Evolutionary conservation across 2,113 vertebrate species (phyloP), one percentile per base, ranked within the genome.

Genomic region (Pholis gunnellus): DNA sequence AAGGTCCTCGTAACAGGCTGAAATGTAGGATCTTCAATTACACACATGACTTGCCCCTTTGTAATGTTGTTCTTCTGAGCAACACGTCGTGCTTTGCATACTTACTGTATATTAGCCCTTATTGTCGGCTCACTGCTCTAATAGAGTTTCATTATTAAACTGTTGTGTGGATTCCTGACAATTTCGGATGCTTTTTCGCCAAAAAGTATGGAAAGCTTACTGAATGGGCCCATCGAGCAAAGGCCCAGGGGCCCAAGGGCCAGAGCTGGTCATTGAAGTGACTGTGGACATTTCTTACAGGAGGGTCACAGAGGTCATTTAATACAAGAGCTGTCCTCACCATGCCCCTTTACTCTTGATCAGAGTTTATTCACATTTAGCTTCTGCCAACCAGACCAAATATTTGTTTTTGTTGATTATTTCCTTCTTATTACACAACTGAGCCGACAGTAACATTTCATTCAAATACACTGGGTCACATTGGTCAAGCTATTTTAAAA

Each of bases 11-110:
- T 29, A 78, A 78, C 59, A 42, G 8, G 61, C 78, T 81, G 54
- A 82, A 73, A 67, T 71, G 75, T 44, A 61, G 85, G 75, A 72
- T 83, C 84, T 87, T 88, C 90, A 91, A 81, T 92, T 86, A 88
- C 89, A 92, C 86, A 90, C 89, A 92, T 82, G 84, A 79, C 80
- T 92, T 89, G 65, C 83, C 81, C 75, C 79, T 85, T 85, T 87
- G 88, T 81, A 61, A 27, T 18, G 83, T 75, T 80, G 85, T 86
- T 90, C 78, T 18, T 70, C 27, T 42, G 72, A 88, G 86, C 78
- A 85, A 82, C 86, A 85, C 52, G 79, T 88, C 76, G 83, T 68
- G 66, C 77, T 71, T 46, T 79, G 79, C 72, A 83, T 79, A 85
- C 69, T 56, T 81, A 81, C 76, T 83, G 79, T 81, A 73, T 70